Base-by-base conservation (phyloP, 1,140 invertebrate genomes). In the Cyclina sinensis region DNA sequence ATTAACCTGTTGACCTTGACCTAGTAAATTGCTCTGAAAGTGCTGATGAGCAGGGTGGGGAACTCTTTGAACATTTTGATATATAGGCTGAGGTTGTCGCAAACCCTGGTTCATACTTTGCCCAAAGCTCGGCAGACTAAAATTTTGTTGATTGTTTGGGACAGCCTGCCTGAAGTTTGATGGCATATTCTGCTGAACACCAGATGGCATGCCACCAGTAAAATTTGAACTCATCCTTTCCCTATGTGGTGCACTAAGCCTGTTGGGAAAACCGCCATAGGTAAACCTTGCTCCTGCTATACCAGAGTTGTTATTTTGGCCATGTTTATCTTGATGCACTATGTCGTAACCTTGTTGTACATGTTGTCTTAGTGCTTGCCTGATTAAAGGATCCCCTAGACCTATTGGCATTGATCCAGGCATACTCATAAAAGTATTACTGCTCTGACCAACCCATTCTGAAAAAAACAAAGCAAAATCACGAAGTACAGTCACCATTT, bases 271-370 rank as follows among this genome's bases (percentile, higher is more conserved):
- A 14, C 24, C 65, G 14, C 30, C 14, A 27, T 70, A 70, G 5
- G 2, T 35, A n/a, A 30, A 70, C 27, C 32, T 12, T 1, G 0
- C 24, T 16, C 35, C 11, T 4, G 32, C 12, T n/a, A 37, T 9
- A 37, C 35, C 65, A 37, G 7, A 32, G 16, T 37, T 30, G 1
- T 70, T 24, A 37, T 27, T 27, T 18, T 70, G 65, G 37, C 65
- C 65, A 27, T 35, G 35, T 70, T 70, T 39, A 70, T 70, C 65
- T 62, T 70, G 65, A 16, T 70, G 65, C 32, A 70, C 7, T 14
- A 30, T 65, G 30, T 65, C 30, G 16, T 65, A 65, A 9, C 14
- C 32, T 1, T 35, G 32, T 0, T 27, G 11, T 5, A 39, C 9
- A 2, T n/a, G 21, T 37, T 70, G 65, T 70, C 65, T 70, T 18